Evolutionary conservation across 2,888 invertebrate genomes (phyloP), one percentile per base, ranked within the genome.

Genomic region (Cheilosia vulpina): DNA sequence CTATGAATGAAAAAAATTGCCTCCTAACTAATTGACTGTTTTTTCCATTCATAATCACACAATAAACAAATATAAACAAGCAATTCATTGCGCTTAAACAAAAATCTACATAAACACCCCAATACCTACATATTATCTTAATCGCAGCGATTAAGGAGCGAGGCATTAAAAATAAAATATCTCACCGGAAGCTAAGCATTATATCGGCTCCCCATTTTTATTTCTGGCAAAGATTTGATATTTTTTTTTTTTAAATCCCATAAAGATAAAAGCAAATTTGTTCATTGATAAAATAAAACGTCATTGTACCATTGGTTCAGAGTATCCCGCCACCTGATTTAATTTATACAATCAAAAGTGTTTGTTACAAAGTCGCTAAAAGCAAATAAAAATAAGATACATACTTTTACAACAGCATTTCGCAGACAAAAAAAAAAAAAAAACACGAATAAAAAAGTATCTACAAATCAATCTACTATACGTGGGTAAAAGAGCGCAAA

Each of bases 381-480:
- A 41, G 4, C 5, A 62, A 43, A 27, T n/a, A 41, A 9, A 38
- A 60, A 27, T 43, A 45, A 45, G 24, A 43, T 4, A 38, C 21
- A 43, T 4, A 38, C 21, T 38, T 58, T 72, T 63, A 53, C 62
- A 76, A 43, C 21, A 53, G 55, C 53, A n/a, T 24, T 45, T 24
- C 53, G 27, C 31, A 21, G 65, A 41, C 27, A 58, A 58, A 50
- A 66, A 19, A 5, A 6, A 43, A 27, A 19, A 34, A 24, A 3
- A 38, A 9, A 9, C 2, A 38, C 11, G 9, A 45, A 45, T 45
- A 47, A 63, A 52, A 75, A 75, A 50, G 41, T 76, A 76, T 75
- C 77, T 66, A 78, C 82, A 83, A 83, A 83, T 83, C 78, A 79
- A 79, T 83, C 72, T 83, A 83, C 83, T 78, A 83, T 73, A 62